Evolutionary conservation across 1,140 invertebrate species (phyloP).

Genomic region (Bathynomus jamesi): DNA sequence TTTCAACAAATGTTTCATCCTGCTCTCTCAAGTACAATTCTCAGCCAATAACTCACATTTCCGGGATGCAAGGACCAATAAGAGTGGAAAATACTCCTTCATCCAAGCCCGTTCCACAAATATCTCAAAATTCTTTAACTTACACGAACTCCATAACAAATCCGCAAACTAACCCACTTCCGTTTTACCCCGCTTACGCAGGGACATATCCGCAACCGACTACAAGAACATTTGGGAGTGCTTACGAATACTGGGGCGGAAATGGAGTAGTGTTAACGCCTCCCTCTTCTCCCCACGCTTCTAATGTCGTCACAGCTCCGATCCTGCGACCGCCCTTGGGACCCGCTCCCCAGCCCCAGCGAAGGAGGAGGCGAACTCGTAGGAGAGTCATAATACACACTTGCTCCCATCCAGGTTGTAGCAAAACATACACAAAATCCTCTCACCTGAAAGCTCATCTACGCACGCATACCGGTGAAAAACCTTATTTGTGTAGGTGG

Average conservation of each 20-base stretch:
- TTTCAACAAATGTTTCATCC: too few species aligned
- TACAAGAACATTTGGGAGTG: not conserved
- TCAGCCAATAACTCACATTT: not conserved
- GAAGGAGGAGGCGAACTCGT: constrained; percentile 15
- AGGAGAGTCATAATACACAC: constrained; percentile 48
- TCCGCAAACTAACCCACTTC: not conserved
- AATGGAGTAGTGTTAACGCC: constrained; percentile 14
- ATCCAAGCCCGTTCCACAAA: not conserved
- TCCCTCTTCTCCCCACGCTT: constrained; percentile 11
- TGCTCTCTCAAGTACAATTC: not conserved
- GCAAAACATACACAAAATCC: constrained; percentile 63
- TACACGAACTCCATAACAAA: not conserved
- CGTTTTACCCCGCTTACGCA: not conserved
- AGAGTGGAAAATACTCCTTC: not conserved
- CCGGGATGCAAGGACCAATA: not conserved
- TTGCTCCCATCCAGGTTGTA: constrained; percentile 59
- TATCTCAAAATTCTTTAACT: not conserved
- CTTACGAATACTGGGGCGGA: constrained; percentile 16
- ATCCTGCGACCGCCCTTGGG: constrained; percentile 7
- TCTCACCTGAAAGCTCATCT: constrained; percentile 62
- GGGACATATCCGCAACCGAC: not conserved
- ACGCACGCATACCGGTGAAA: constrained; percentile 57
- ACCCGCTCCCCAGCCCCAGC: constrained; percentile 5
- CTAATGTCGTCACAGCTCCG: constrained; percentile 9
- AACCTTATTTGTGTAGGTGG: constrained; percentile 63